phyloP scores from a whole-genome alignment of 2,797 vertebrate species.

The Lacerta agilis region DNA sequence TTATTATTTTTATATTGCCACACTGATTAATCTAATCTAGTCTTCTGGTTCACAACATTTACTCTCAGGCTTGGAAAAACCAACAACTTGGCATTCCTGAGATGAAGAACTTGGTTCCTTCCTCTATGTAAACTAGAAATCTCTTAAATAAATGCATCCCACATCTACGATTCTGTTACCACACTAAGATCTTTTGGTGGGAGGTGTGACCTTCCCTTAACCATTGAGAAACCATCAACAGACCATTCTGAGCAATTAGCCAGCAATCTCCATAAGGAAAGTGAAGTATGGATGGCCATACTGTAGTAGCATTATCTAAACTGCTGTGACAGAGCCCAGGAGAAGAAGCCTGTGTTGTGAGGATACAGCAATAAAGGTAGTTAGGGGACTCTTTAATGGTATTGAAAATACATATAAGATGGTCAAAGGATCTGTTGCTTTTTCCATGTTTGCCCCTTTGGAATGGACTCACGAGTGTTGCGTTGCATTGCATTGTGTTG shows the following conservation, averaged over 20 bases:
- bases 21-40: not conserved
- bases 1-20: slow-evolving; percentile 1
- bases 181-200: not conserved
- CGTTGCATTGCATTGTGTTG: too few relatives aligned
- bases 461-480: not conserved
- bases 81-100: not conserved
- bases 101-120: not conserved
- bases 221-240: not conserved
- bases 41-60: not conserved
- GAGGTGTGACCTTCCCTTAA: not conserved
- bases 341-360: not conserved
- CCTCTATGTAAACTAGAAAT: not conserved
- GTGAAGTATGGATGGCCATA: not conserved
- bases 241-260: not conserved
- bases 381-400: too few relatives aligned
- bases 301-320: not conserved
- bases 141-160: not conserved
- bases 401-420: too few relatives aligned
- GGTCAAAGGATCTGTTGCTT: not conserved
- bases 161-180: too few relatives aligned
- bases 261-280: not conserved
- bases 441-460: not conserved
- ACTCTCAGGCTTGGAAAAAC: not conserved
- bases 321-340: not conserved
- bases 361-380: not conserved